These are phyloP conservation scores for Crocodylus rhombifer DNA, from an alignment of 2,797 vertebrate genomes.

Conservation along the genomic window DNA sequence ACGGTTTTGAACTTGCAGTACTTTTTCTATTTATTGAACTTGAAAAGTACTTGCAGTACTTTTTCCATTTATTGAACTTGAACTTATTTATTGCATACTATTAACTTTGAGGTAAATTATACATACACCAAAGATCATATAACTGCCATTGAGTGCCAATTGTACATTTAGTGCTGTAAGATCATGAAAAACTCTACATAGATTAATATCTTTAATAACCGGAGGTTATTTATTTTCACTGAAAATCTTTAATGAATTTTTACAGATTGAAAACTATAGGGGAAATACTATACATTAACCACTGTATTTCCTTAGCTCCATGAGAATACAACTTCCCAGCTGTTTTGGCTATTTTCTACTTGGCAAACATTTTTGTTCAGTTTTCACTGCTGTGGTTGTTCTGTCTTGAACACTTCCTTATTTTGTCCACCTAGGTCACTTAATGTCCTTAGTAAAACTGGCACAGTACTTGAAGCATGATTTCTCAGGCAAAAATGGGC, in stretches of 20 bases:
- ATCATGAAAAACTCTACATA: background rate
- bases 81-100: background rate
- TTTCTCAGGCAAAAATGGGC: background rate
- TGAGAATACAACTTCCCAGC: background rate
- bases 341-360: background rate
- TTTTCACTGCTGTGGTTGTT: background rate
- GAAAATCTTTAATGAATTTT: background rate
- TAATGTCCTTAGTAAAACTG: background rate
- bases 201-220: background rate
- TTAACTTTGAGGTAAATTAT: background rate
- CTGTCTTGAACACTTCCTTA: background rate
- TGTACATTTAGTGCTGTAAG: background rate
- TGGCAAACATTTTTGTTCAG: background rate
- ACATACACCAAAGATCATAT: background rate
- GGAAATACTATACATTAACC: background rate
- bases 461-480: background rate
- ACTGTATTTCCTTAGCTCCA: background rate
- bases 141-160: background rate
- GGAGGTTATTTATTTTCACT: background rate
- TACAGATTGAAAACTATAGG: background rate
- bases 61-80: background rate
- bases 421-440: rapidly evolving
- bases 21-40: background rate
- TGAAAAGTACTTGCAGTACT: background rate
- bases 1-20: background rate